These are phyloP conservation scores for Mongoloraphidia duomilia DNA, from an alignment of 2,888 invertebrate species.

Conservation along the genomic window DNA sequence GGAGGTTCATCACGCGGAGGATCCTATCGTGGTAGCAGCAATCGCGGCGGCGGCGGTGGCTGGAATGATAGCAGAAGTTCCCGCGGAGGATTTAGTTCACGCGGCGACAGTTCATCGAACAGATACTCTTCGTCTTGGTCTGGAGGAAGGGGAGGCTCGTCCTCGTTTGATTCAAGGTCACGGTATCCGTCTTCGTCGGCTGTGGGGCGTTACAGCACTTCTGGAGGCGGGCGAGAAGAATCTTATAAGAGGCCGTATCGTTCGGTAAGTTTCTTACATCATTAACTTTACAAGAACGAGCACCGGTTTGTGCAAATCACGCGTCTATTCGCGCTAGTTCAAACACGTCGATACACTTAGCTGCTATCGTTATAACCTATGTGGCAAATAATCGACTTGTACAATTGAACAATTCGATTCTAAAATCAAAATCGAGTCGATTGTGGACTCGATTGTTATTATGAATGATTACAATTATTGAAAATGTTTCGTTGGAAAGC, in stretches of 20 bases:
- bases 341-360: no score
- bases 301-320: no score
- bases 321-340: no score
- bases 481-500: no score
- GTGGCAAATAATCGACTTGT: no score
- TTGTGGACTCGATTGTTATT: no score
- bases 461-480: no score
- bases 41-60: slow-evolving; percentile 18
- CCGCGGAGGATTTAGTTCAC: slow-evolving; percentile 12
- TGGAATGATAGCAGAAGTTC: slow-evolving; percentile 17
- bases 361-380: no score
- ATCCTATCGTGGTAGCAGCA: slow-evolving; percentile 20
- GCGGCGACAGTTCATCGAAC: background rate
- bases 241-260: slow-evolving; percentile 3
- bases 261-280: background rate
- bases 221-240: slow-evolving; percentile 1
- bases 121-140: background rate
- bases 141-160: slow-evolving; percentile 9
- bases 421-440: no score
- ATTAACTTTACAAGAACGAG: no score
- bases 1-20: slow-evolving; percentile 19
- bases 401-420: no score
- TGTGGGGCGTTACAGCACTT: background rate
- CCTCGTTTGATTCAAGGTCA: slow-evolving; percentile 22
- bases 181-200: slow-evolving; percentile 14